A percentile compares a stretch with the other conserved stretches of the same genome.
These are phyloP conservation scores for Euleptes europaea DNA, from an alignment of 2,113 vertebrate genomes.

Conservation along the genomic window DNA sequence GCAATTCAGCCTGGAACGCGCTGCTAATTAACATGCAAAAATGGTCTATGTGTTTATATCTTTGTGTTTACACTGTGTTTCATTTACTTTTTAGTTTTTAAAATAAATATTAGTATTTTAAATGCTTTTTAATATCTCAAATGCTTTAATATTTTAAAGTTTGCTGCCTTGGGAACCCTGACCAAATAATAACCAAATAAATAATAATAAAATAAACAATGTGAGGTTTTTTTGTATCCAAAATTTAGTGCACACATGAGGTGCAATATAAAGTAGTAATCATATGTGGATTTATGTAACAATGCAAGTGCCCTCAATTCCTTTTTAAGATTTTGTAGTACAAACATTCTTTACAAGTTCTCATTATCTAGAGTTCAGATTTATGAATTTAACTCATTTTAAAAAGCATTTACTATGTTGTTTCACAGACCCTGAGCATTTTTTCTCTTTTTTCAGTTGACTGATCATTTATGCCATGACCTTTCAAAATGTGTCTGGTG, in stretches of 20 bases:
- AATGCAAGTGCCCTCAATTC: too few species aligned
- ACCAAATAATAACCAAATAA: too few species aligned
- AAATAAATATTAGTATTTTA: too few species aligned
- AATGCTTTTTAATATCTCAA: too few species aligned
- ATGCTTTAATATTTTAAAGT: too few species aligned
- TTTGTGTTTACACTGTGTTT: too few species aligned
- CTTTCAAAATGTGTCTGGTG: background rate
- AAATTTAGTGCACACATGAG: conserved; percentile 1
- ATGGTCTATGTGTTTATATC: too few species aligned
- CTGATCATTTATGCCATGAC: background rate
- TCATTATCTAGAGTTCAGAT: background rate
- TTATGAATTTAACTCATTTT: background rate
- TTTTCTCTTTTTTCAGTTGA: background rate
- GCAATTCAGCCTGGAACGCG: too few species aligned
- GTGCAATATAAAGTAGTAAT: background rate
- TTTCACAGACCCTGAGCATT: background rate
- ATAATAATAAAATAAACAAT: background rate
- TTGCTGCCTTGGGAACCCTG: too few species aligned
- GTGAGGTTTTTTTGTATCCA: background rate
- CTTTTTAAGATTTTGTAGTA: background rate
- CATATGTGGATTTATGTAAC: background rate
- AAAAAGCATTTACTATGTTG: background rate
- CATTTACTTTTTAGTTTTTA: too few species aligned
- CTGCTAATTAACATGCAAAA: too few species aligned
- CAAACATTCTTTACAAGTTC: background rate